Conservation (phyloP, 2,797 vertebrate genomes). For the Tamandua tetradactyla region DNA sequence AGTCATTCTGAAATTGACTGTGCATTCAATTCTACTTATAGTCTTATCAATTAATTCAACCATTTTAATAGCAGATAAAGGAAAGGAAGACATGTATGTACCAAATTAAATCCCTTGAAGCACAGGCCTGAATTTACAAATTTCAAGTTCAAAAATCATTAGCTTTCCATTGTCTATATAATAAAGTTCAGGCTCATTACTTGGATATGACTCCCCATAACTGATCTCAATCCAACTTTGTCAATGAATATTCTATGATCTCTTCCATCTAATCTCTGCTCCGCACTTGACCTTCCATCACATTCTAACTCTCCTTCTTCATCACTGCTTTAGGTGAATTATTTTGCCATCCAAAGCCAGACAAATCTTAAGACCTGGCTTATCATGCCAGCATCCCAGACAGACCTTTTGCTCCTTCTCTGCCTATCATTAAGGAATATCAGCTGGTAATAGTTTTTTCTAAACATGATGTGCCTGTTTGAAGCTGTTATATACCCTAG, state of each 20-base stretch:
- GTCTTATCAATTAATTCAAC: conserved; percentile 30
- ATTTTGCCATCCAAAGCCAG: background rate
- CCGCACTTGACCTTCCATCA: background rate
- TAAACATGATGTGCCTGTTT: too few species aligned
- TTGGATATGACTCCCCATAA: background rate
- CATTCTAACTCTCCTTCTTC: background rate
- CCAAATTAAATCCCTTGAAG: background rate
- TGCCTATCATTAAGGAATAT: background rate
- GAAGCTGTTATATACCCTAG: too few species aligned
- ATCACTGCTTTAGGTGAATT: background rate
- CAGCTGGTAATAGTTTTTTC: background rate
- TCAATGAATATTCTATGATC: background rate
- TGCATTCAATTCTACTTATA: background rate
- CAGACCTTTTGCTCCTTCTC: background rate
- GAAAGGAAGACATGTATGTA: background rate
- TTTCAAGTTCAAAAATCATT: conserved; percentile 27
- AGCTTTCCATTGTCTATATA: background rate
- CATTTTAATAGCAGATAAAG: background rate
- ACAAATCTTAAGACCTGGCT: background rate
- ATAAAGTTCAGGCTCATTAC: background rate
- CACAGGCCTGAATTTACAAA: background rate
- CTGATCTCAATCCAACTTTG: background rate
- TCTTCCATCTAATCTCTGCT: background rate
- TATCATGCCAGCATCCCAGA: background rate
- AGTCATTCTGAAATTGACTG: background rate